Conservation (phyloP, 2,113 vertebrate species). For the Okapia johnstoni region DNA sequence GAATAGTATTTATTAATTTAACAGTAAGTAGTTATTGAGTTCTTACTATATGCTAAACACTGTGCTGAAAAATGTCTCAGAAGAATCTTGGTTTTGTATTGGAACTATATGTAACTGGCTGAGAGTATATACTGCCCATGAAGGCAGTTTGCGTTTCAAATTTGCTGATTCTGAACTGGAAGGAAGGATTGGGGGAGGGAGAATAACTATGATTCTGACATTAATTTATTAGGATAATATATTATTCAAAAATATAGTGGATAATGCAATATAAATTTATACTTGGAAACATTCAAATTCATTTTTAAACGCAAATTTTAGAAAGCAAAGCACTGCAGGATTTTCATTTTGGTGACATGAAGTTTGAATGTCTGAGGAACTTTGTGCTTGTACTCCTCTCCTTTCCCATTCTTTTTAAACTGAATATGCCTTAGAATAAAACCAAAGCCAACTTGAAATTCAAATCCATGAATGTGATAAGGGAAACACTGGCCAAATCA, state of each 20-base stretch:
- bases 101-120: neutral
- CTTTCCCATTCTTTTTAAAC: neutral
- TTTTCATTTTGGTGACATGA: neutral
- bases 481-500: neutral
- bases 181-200: neutral
- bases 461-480: neutral
- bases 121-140: fast-evolving
- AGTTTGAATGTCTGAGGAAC: neutral
- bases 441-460: neutral
- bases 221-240: neutral
- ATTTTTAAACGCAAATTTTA: neutral
- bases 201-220: neutral
- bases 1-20: neutral
- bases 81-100: neutral
- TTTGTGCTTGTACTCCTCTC: neutral
- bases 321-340: neutral
- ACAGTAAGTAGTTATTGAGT: neutral
- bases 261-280: neutral
- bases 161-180: neutral
- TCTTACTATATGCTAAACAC: neutral
- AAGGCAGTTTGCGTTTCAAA: neutral
- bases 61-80: neutral
- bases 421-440: neutral
- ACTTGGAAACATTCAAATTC: neutral
- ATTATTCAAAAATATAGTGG: neutral